Percentiles rank a stretch among this genome's conserved stretches.
These are phyloP conservation scores for Gavia stellata DNA, from an alignment of 2,113 vertebrate genomes.

Conservation along the genomic window DNA sequence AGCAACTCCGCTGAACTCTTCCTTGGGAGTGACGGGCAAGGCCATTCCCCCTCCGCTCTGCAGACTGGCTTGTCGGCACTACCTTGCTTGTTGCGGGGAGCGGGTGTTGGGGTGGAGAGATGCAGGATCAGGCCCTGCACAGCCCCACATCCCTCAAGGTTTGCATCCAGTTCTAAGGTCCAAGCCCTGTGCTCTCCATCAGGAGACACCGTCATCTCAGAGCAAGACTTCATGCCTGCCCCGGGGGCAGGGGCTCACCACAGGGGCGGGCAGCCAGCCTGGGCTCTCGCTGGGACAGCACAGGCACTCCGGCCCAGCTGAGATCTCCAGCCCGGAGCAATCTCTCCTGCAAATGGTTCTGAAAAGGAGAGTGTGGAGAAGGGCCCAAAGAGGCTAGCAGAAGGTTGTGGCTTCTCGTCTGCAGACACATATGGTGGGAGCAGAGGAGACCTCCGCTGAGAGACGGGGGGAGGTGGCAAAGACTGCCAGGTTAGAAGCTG, in stretches of 20 bases:
- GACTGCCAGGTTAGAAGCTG: neutral
- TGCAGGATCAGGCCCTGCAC: neutral
- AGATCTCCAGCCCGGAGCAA: neutral
- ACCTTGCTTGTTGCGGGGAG: neutral
- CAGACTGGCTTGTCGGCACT: neutral
- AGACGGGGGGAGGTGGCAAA: neutral
- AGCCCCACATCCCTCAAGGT: neutral
- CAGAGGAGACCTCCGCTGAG: neutral
- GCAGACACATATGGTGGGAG: neutral
- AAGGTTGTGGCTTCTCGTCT: neutral
- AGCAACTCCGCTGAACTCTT: neutral
- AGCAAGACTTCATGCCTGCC: neutral
- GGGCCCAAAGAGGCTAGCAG: neutral
- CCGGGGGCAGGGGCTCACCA: neutral
- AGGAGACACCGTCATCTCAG: neutral
- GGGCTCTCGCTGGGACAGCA: neutral
- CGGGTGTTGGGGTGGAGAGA: neutral
- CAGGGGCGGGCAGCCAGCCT: neutral
- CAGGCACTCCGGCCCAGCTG: no score
- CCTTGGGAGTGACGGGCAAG: neutral
- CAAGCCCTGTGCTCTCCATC: neutral
- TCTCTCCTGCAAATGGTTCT: neutral
- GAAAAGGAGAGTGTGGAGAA: neutral
- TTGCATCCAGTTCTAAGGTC: neutral
- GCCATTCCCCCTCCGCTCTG: neutral